Evolutionary conservation across 2,113 vertebrate species (phyloP), one percentile per base, ranked within the genome.

Genomic region (Hydrolagus affinis): DNA sequence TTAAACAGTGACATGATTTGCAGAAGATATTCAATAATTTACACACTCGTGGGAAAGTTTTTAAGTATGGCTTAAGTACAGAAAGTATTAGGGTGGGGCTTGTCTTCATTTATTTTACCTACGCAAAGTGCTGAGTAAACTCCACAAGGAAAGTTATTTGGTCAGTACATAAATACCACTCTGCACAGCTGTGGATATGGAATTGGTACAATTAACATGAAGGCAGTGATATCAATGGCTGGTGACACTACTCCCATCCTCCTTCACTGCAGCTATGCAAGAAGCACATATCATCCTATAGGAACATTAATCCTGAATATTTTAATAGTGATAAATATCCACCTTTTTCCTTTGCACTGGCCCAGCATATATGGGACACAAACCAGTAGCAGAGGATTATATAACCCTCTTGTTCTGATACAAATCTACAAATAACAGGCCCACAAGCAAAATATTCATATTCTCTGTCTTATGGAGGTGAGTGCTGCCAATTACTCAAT

Each of bases 1-100:
- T 62, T 28, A 64, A 80, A 66, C 75, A 23, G 56, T 77, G 75
- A 23, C 77, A 80, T 80, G 77, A 83, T 83, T 83, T 32, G 78
- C 60, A 68, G 25, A 83, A 68, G 78, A 62, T 23, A 11, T 6
- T 23, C 62, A 75, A 30, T 44, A 44, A 44, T 6, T 44, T 44
- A 44, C 44, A 44, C 44, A 3, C 6, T 44, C 44, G 1, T 44
- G 44, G 44, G 44, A 44, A 6, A 44, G 44, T 44, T 44, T 44
- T 44, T 44, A 44, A 44, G 44, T 44, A 44, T 44, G 44, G 44
- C 44, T 44, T 44, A 44, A 44, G 11, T 83, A 28, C 64, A 14
- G 64, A 83, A 10, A 83, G 32, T 64, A 12, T 14, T 15, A 30
- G 28, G 11, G 32, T 9, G 62, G 60, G 14, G 23, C 28, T 14